Evolutionary conservation across 2,113 vertebrate species (phyloP).

Genomic region (Irena cyanogastra): DNA sequence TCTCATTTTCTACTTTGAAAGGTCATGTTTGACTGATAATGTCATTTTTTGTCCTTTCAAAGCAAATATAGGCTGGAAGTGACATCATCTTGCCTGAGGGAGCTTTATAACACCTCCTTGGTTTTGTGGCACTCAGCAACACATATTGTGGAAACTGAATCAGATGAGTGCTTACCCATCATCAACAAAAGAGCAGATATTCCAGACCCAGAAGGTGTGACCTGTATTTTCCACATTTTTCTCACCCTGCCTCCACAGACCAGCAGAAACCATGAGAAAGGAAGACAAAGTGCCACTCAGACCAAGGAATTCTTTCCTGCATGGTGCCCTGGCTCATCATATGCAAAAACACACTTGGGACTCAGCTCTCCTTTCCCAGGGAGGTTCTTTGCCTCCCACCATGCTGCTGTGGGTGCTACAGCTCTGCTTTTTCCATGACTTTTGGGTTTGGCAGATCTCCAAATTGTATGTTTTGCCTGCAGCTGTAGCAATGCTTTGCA

Average conservation of each 20-base stretch:
- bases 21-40: background rate
- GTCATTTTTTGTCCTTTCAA: background rate
- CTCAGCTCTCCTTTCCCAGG: background rate
- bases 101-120: background rate
- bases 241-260: background rate
- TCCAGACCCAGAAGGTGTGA: background rate
- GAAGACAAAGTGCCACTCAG: background rate
- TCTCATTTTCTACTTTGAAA: background rate
- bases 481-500: constrained; percentile 19
- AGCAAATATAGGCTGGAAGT: background rate
- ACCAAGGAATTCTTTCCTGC: background rate
- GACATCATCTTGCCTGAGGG: background rate
- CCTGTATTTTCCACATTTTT: background rate
- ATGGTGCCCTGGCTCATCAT: accelerated
- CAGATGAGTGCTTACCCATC: background rate
- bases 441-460: background rate
- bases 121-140: background rate
- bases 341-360: background rate
- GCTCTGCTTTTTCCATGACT: background rate
- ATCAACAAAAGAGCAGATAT: background rate
- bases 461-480: background rate
- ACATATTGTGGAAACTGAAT: background rate
- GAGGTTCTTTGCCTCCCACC: accelerated
- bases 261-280: background rate
- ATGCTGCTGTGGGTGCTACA: background rate